phyloP scores from a whole-genome alignment of 2,113 vertebrate genomes.

The Noctilio leporinus region DNA sequence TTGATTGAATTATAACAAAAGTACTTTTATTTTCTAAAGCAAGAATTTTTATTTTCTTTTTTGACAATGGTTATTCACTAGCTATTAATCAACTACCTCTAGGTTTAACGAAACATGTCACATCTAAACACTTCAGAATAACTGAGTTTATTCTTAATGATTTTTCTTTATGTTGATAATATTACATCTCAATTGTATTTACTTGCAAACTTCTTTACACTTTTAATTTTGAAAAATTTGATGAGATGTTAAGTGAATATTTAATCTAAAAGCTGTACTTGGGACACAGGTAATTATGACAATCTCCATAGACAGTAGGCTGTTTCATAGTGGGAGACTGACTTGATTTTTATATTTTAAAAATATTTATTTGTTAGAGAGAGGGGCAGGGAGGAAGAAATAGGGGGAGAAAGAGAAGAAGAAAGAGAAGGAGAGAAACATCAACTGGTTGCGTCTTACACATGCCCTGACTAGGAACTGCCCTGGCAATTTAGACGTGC shows the following conservation, averaged over 20 bases:
- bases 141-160: neutral
- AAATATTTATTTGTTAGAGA: too few relatives aligned
- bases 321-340: neutral
- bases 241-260: neutral
- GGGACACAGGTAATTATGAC: neutral
- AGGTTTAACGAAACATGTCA: neutral
- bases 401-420: too few relatives aligned
- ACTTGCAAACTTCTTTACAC: neutral
- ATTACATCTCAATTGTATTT: neutral
- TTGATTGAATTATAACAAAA: neutral
- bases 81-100: neutral
- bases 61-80: neutral
- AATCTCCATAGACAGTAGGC: neutral
- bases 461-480: too few relatives aligned
- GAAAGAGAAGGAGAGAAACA: too few relatives aligned
- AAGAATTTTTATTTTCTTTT: neutral
- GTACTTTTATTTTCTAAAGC: neutral
- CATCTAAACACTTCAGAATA: neutral
- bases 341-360: neutral
- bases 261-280: neutral
- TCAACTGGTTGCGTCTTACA: too few relatives aligned
- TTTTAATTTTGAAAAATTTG: neutral
- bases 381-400: too few relatives aligned
- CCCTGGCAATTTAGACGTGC: too few relatives aligned
- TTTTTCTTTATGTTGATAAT: neutral